These are phyloP conservation scores for Psylliodes chrysocephalus DNA, from an alignment of 2,888 invertebrate genomes.

Conservation along the genomic window DNA sequence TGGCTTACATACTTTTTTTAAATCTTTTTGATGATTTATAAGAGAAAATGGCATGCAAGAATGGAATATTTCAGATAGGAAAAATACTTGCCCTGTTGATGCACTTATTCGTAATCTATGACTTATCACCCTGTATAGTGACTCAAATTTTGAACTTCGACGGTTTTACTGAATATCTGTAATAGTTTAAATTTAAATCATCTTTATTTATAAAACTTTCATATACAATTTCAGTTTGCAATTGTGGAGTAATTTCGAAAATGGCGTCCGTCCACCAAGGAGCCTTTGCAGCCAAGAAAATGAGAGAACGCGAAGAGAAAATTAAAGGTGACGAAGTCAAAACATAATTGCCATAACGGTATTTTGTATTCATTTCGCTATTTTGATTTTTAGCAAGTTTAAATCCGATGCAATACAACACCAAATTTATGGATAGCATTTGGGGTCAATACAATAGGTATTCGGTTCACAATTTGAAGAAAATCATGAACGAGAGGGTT, in stretches of 20 bases:
- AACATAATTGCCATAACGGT: too few relatives aligned
- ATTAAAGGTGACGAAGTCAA: conserved; percentile 58
- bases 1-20: too few relatives aligned
- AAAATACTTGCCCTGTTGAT: too few relatives aligned
- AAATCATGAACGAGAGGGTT: conserved; percentile 69
- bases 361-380: not conserved
- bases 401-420: conserved; percentile 81
- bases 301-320: conserved; percentile 72
- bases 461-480: conserved; percentile 89
- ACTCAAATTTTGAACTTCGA: too few relatives aligned
- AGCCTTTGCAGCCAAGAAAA: conserved; percentile 77
- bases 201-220: too few relatives aligned
- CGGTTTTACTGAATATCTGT: too few relatives aligned
- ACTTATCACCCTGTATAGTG: too few relatives aligned
- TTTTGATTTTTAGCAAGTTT: conserved; percentile 65
- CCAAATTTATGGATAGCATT: conserved; percentile 89
- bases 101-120: too few relatives aligned
- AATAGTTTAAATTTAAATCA: too few relatives aligned
- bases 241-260: conserved; percentile 36
- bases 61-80: too few relatives aligned
- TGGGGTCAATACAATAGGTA: conserved; percentile 92
- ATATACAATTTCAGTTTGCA: not conserved
- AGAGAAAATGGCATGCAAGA: too few relatives aligned
- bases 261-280: conserved; percentile 84
- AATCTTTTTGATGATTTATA: too few relatives aligned